Base-by-base conservation (phyloP, 2,113 vertebrate genomes). In the Hystrix cristata region DNA sequence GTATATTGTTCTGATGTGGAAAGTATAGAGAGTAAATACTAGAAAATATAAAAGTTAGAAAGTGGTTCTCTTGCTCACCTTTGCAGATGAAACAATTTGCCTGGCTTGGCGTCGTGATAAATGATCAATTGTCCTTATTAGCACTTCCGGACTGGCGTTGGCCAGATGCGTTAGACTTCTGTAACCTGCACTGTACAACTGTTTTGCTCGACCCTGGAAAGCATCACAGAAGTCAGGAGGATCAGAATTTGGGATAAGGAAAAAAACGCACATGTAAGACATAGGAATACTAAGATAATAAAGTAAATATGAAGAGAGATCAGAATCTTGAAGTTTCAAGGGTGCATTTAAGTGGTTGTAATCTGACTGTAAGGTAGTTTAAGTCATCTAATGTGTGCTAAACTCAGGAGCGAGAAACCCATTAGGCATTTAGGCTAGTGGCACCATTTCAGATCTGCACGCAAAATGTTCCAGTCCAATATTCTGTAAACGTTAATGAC, bases 1-100 rank as follows among this genome's bases (percentile, higher is more conserved):
- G 43, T 51, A 0, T 9, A 0, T 64, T 67, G 1, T 34, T 0
- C 71, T 88, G 59, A 78, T 74, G 57, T 65, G 34, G 51, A 55
- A 90, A 88, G 25, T 53, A 64, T 38, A 74, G 89, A 13, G 29
- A 29, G 4, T 43, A 9, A 76, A 91, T 1, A 53, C 0, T 53
- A 31, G 1, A 74, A 59, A 85, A 48, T 60, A 80, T 27, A 48
- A 92, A 82, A 53, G 76, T 71, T 87, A 80, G 64, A 89, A 92
- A 51, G 51, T 31, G 5, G 31, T 53, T 84, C 67, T 43, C 59
- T 90, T 94, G 67, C 98, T 99, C 94, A 99, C 99, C 97, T 99
- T 99, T 43, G 99, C 99, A 18, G 99, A 99, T 10, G 99, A 99
- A 97, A 99, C 95, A 0, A 99, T 99, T 97, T 99, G 99, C 65